Percentiles rank a stretch among this genome's conserved stretches.
These are phyloP conservation scores for Gadopsis bispinosus DNA, from an alignment of 2,797 vertebrate genomes.

Conservation along the genomic window DNA sequence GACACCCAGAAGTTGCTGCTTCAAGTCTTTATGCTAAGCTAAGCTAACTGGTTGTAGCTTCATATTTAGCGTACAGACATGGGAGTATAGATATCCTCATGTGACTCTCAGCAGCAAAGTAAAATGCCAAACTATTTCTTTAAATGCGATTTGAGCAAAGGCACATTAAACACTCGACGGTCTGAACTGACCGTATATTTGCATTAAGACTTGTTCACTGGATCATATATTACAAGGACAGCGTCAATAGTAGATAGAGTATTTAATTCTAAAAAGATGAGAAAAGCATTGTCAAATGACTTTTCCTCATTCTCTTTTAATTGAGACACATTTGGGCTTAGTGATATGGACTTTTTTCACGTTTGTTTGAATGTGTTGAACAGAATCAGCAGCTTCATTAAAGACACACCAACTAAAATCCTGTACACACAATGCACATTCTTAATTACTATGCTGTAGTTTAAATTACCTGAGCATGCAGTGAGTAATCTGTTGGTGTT, in stretches of 20 bases:
- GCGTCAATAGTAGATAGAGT: background rate
- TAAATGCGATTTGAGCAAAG: background rate
- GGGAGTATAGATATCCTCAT: background rate
- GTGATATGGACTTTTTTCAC: conserved; percentile 10
- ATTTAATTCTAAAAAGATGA: conserved; percentile 1
- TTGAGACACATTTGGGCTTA: conserved; percentile 1
- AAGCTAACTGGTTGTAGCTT: background rate
- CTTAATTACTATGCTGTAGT: conserved; percentile 36
- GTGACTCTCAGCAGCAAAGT: background rate
- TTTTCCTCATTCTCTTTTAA: conserved; percentile 18
- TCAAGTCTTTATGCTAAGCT: background rate
- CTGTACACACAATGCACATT: no score
- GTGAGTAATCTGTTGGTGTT: conserved; percentile 61
- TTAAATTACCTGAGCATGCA: conserved; percentile 44
- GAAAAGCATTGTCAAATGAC: background rate
- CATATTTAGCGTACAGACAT: background rate
- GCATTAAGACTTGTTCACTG: conserved; percentile 18
- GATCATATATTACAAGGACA: background rate
- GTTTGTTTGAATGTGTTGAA: conserved; percentile 19
- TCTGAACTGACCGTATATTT: conserved; percentile 5
- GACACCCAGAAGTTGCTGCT: background rate
- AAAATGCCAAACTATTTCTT: background rate
- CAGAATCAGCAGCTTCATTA: conserved; percentile 14
- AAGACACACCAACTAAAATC: conserved; percentile 7
- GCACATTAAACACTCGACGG: background rate